Evolutionary conservation across 1,140 invertebrate genomes (phyloP).

Genomic region (Drosophila lini): DNA sequence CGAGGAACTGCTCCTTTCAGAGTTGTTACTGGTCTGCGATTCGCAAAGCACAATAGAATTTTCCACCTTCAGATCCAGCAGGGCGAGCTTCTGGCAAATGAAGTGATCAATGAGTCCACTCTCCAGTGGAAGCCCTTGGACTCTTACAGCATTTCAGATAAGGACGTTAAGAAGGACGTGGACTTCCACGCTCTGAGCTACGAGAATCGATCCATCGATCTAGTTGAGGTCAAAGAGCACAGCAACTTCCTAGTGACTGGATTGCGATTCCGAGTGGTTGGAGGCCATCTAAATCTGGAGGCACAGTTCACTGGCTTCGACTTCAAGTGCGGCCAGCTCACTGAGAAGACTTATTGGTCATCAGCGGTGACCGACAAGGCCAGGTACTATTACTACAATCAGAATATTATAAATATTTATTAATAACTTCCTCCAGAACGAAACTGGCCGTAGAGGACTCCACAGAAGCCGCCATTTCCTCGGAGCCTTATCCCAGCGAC

Average conservation of each 20-base stretch:
- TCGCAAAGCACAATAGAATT: slow-evolving; percentile 89
- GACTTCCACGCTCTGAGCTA: slow-evolving; percentile 91
- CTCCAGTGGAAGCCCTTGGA: slow-evolving; percentile 88
- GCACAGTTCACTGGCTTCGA: slow-evolving; percentile 91
- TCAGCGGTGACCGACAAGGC: slow-evolving; percentile 89
- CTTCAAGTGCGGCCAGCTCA: slow-evolving; percentile 89
- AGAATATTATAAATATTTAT: not conserved
- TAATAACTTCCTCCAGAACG: slow-evolving; percentile 73
- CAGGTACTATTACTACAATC: slow-evolving; percentile 53
- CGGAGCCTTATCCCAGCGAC: slow-evolving; percentile 87
- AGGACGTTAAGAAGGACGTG: slow-evolving; percentile 85
- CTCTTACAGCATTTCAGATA: slow-evolving; percentile 86
- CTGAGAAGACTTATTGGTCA: slow-evolving; percentile 88
- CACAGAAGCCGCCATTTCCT: slow-evolving; percentile 50
- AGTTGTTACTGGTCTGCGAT: slow-evolving; percentile 91
- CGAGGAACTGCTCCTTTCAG: slow-evolving; percentile 80
- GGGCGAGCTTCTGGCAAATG: slow-evolving; percentile 87
- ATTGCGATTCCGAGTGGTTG: slow-evolving; percentile 89
- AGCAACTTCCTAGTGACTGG: slow-evolving; percentile 87
- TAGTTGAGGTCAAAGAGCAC: slow-evolving; percentile 90
- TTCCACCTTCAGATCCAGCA: slow-evolving; percentile 93
- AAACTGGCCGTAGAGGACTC: no score
- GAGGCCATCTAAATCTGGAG: slow-evolving; percentile 93
- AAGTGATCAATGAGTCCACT: slow-evolving; percentile 86
- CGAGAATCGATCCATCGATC: slow-evolving; percentile 90